Evolutionary conservation across 2,888 invertebrate species (phyloP).

Genomic region (Drosophila percnosoma): DNA sequence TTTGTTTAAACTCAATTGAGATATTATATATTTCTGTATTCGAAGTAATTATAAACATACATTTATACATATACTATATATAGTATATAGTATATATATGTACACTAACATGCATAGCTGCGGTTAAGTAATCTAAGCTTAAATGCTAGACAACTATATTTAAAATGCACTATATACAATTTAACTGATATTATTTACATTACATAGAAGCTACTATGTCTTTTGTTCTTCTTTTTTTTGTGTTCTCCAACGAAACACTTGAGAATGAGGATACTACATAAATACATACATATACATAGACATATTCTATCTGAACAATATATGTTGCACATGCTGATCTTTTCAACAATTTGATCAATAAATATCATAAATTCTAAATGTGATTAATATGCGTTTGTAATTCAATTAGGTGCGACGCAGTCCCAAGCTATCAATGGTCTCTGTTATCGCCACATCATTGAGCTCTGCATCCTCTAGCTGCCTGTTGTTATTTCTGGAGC

Average conservation of each 20-base stretch:
- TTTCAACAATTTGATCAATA: conserved; percentile 47
- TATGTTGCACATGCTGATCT: conserved; percentile 48
- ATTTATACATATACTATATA: conserved; percentile 7
- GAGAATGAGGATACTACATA: conserved; percentile 19
- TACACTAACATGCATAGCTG: conserved; percentile 34
- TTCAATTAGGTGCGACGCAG: conserved; percentile 47
- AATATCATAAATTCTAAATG: conserved; percentile 39
- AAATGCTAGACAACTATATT: conserved; percentile 42
- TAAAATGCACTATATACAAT: conserved; percentile 57
- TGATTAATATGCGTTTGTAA: conserved; percentile 3
- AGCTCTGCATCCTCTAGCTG: conserved; percentile 31
- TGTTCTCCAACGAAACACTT: conserved; percentile 1
- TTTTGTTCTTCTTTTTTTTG: conserved; percentile 1
- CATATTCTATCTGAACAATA: conserved; percentile 41
- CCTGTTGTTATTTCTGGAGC: conserved; percentile 12
- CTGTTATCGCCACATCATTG: conserved; percentile 46
- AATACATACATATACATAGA: conserved; percentile 26
- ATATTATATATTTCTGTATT: conserved; percentile 33
- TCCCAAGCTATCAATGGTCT: conserved; percentile 49
- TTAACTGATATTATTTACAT: conserved; percentile 61
- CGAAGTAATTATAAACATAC: conserved; percentile 6
- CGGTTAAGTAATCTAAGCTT: conserved; percentile 39
- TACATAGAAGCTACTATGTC: conserved; percentile 19
- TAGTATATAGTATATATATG: conserved; percentile 4
- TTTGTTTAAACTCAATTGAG: conserved; percentile 18